These are phyloP conservation scores for Drosophila tripunctata DNA, from an alignment of 2,888 invertebrate species.

Conservation along the genomic window DNA sequence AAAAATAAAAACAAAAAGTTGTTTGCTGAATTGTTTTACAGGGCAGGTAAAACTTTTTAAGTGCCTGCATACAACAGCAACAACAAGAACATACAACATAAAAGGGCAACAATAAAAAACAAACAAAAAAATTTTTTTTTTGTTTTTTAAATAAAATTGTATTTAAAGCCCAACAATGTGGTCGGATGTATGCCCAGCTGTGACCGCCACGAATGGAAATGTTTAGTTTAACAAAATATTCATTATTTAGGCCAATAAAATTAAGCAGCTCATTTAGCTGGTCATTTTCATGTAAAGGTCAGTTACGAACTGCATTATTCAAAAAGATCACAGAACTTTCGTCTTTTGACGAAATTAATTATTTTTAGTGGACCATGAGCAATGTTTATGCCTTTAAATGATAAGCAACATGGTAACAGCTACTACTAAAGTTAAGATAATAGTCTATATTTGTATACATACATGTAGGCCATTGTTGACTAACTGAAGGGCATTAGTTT, in stretches of 20 bases:
- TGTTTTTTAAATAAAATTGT: conserved; percentile 9
- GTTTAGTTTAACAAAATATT: conserved; percentile 43
- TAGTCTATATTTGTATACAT: conserved; percentile 18
- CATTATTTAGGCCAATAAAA: conserved; percentile 66
- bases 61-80: conserved; percentile 22
- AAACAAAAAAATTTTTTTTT: conserved; percentile 4
- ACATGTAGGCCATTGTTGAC: conserved; percentile 44
- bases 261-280: conserved; percentile 45
- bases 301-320: conserved; percentile 1
- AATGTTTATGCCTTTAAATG: neutral
- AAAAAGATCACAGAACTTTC: neutral
- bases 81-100: conserved; percentile 26
- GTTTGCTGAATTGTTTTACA: conserved; percentile 57
- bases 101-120: conserved; percentile 18
- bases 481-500: conserved; percentile 41
- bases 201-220: conserved; percentile 33
- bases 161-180: conserved; percentile 27
- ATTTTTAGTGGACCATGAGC: neutral
- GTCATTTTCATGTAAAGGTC: conserved; percentile 48
- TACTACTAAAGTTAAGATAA: conserved; percentile 1
- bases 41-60: conserved; percentile 52
- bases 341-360: conserved; percentile 4
- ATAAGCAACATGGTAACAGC: conserved; percentile 16
- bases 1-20: conserved; percentile 51
- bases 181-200: conserved; percentile 37